Conservation (phyloP, 2,888 invertebrate genomes). For the Petrolisthes cinctipes region DNA sequence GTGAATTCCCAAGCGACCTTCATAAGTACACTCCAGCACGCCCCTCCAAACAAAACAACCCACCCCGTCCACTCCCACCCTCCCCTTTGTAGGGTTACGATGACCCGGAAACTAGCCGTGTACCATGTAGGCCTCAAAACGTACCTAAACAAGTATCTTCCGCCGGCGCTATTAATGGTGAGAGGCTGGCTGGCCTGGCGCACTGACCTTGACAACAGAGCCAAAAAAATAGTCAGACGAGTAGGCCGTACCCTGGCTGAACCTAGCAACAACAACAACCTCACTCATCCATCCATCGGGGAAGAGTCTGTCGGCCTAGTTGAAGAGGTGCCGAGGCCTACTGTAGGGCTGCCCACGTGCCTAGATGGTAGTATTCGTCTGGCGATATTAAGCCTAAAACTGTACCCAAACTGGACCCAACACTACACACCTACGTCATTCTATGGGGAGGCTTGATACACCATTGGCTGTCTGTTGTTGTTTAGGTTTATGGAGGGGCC, state of each 20-base stretch:
- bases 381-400: constrained; percentile 58
- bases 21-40: too few relatives aligned
- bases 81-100: not conserved
- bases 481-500: not conserved
- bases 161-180: constrained; percentile 39
- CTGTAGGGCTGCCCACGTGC: constrained; percentile 39
- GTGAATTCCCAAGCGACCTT: too few relatives aligned
- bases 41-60: too few relatives aligned
- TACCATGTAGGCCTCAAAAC: constrained; percentile 47
- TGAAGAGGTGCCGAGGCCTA: constrained; percentile 36
- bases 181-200: constrained; percentile 7
- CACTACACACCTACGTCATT: constrained; percentile 53
- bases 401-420: constrained; percentile 55
- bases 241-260: constrained; percentile 31
- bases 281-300: not conserved
- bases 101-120: constrained; percentile 27
- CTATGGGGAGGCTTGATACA: constrained; percentile 43
- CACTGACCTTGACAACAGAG: constrained; percentile 33
- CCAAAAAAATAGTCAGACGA: constrained; percentile 4
- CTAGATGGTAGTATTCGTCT: constrained; percentile 48
- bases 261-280: constrained; percentile 41
- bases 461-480: not conserved
- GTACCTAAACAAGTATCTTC: constrained; percentile 42
- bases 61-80: too few relatives aligned
- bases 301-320: not conserved